Percentiles rank a stretch among this genome's conserved stretches.
Conservation (phyloP, 1,140 invertebrate genomes). For the Nebria ingens region DNA sequence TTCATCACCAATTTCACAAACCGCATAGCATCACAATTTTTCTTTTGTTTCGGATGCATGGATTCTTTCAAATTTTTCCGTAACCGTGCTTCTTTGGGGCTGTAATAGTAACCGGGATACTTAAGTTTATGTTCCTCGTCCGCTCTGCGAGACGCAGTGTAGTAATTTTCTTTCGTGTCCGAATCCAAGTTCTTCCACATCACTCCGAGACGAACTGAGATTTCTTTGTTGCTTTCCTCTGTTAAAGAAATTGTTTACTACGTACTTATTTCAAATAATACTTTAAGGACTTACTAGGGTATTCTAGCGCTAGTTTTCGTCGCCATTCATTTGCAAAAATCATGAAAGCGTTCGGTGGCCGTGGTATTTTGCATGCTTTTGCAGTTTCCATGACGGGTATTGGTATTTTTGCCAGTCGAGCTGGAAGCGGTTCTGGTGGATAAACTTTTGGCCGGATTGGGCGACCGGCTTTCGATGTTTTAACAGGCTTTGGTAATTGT, state of each 20-base stretch:
- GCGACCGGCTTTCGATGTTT: background rate
- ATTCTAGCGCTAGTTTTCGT: constrained; percentile 33
- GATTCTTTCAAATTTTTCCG: constrained; percentile 28
- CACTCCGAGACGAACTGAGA: constrained; percentile 38
- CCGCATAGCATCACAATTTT: constrained; percentile 11
- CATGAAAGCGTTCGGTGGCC: constrained; percentile 46
- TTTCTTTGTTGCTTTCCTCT: constrained; percentile 40
- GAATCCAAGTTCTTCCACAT: constrained; percentile 39
- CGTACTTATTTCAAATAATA: constrained; percentile 1
- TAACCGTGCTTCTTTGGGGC: constrained; percentile 35
- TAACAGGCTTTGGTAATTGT: background rate
- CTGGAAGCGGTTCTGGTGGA: background rate
- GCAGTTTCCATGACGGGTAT: background rate
- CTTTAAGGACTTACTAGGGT: constrained; percentile 30
- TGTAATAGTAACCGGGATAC: constrained; percentile 40
- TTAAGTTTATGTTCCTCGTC: constrained; percentile 39
- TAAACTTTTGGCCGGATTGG: background rate
- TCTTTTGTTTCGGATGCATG: constrained; percentile 8
- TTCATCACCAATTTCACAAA: constrained; percentile 6
- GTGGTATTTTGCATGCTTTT: constrained; percentile 24
- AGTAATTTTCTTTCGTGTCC: constrained; percentile 37
- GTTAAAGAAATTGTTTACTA: constrained; percentile 1
- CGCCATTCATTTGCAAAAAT: constrained; percentile 43
- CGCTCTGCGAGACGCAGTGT: constrained; percentile 33
- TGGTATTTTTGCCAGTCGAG: background rate